phyloP scores from a whole-genome alignment of 2,888 invertebrate species.

The Callyntrura guangdongensis region DNA sequence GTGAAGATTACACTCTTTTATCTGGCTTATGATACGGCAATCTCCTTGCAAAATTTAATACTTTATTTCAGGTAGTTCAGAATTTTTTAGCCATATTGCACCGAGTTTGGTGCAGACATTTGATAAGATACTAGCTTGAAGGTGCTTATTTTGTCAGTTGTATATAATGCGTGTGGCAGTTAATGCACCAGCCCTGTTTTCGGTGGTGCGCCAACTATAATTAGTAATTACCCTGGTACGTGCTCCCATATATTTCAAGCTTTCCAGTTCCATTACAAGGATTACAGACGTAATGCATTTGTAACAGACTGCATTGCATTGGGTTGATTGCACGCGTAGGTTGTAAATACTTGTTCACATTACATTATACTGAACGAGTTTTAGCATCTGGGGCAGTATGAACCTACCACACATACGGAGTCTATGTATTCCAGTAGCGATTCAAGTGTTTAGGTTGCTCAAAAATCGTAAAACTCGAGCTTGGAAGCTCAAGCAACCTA shows the following conservation, averaged over 20 bases:
- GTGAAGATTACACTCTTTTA: neutral
- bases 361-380: neutral
- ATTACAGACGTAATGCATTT: neutral
- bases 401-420: neutral
- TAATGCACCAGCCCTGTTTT: constrained; percentile 27
- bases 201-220: constrained; percentile 4
- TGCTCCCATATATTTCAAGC: neutral
- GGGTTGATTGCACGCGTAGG: too few species aligned
- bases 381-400: constrained; percentile 13
- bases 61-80: neutral
- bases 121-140: neutral
- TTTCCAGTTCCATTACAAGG: neutral
- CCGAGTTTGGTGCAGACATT: neutral
- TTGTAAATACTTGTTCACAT: too few species aligned
- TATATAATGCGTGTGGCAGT: constrained; percentile 24
- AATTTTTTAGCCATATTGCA: neutral
- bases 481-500: too few species aligned
- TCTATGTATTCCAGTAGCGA: neutral
- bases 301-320: too few species aligned
- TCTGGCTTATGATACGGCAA: neutral
- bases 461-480: neutral
- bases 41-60: neutral
- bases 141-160: neutral
- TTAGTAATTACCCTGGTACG: constrained; percentile 43
- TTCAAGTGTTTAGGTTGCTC: neutral